phyloP scores from a whole-genome alignment of 2,888 invertebrate genomes.

The Molanna angustata region DNA sequence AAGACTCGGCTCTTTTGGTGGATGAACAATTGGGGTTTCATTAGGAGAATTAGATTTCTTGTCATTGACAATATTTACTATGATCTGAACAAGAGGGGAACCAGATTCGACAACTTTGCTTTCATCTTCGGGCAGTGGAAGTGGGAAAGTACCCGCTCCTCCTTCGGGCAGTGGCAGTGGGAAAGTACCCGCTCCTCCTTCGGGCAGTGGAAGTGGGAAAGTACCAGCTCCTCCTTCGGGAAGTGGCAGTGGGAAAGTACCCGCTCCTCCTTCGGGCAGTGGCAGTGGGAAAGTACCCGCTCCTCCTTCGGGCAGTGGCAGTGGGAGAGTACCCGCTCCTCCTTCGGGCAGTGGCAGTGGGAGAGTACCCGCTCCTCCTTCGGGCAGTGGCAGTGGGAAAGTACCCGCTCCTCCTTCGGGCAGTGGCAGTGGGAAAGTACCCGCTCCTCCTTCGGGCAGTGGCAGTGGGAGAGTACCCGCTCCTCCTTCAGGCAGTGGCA shows the following conservation, averaged over 20 bases:
- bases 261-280: not conserved
- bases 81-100: constrained; percentile 19
- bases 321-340: not conserved
- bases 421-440: constrained; percentile 7
- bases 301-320: constrained; percentile 4
- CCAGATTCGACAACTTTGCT: not conserved
- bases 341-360: constrained; percentile 5
- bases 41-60: too few relatives aligned
- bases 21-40: too few relatives aligned
- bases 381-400: constrained; percentile 3
- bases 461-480: not conserved
- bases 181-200: not conserved
- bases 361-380: not conserved
- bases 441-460: not conserved
- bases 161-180: not conserved
- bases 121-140: constrained; percentile 2
- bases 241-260: not conserved
- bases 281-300: constrained; percentile 1
- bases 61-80: constrained; percentile 12
- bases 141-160: not conserved
- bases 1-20: too few relatives aligned
- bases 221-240: not conserved
- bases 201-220: not conserved
- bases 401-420: not conserved
- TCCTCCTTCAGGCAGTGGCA: constrained; percentile 4